Percentiles rank a stretch among this genome's conserved stretches.
Evolutionary conservation across 2,888 invertebrate genomes (phyloP).

Genomic region (Pherbina coryleti): DNA sequence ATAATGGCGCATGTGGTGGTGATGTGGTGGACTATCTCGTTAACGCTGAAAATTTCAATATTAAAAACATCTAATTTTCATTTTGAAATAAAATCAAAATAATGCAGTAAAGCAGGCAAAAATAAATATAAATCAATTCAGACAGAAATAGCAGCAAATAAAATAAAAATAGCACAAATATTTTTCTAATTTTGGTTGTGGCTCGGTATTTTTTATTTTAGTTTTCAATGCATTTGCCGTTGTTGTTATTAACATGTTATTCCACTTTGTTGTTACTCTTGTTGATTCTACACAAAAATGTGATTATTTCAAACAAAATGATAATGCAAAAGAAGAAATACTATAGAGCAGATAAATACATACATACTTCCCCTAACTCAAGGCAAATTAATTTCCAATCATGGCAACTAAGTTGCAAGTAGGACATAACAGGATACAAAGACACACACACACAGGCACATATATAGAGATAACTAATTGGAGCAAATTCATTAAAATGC

Average conservation of each 20-base stretch:
- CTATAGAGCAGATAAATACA: background rate
- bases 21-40: no score
- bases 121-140: background rate
- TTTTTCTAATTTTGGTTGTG: background rate
- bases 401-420: conserved; percentile 10
- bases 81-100: background rate
- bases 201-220: background rate
- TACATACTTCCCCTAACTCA: background rate
- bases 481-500: conserved; percentile 17
- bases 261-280: background rate
- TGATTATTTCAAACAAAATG: background rate
- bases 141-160: background rate
- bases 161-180: conserved; percentile 17
- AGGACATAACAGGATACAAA: background rate
- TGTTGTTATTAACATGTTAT: background rate
- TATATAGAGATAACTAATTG: conserved; percentile 8
- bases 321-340: background rate
- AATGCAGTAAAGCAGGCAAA: background rate
- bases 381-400: conserved; percentile 20
- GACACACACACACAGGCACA: background rate
- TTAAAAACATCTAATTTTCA: no score
- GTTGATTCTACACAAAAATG: background rate
- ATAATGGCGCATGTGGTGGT: no score
- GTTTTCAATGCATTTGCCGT: background rate
- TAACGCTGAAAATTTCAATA: no score